Conservation (phyloP, 2,888 invertebrate genomes). For the Lycaena phlaeas region DNA sequence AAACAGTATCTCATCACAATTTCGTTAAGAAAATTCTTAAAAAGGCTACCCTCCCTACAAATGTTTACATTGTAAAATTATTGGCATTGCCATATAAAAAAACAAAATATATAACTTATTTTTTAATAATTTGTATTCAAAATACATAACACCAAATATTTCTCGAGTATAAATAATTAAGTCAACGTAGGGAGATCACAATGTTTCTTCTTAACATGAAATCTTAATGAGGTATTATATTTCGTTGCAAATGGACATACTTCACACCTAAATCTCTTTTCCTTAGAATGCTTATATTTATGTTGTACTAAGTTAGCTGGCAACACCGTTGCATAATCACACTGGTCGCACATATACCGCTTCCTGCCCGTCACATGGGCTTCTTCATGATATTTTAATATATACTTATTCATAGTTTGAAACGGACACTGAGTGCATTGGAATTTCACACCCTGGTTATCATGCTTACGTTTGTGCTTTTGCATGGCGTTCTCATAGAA, state of each 20-base stretch:
- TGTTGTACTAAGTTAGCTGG: slow-evolving; percentile 62
- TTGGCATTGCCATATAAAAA: background rate
- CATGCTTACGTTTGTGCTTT: slow-evolving; percentile 49
- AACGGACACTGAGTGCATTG: slow-evolving; percentile 56
- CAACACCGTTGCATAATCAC: slow-evolving; percentile 56
- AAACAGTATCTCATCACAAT: no score
- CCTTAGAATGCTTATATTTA: slow-evolving; percentile 58
- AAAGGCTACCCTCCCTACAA: no score
- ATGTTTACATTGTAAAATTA: no score
- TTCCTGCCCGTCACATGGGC: slow-evolving; percentile 56
- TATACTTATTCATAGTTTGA: slow-evolving; percentile 61
- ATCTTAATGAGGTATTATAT: slow-evolving; percentile 59
- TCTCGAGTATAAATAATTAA: slow-evolving; percentile 32
- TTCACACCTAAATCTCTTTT: slow-evolving; percentile 61
- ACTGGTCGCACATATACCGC: slow-evolving; percentile 49
- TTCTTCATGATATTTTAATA: slow-evolving; percentile 56
- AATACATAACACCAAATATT: slow-evolving; percentile 40
- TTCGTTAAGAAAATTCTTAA: no score
- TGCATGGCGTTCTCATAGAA: slow-evolving; percentile 54
- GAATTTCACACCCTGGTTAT: slow-evolving; percentile 46
- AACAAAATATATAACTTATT: slow-evolving; percentile 14
- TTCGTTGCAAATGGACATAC: slow-evolving; percentile 61
- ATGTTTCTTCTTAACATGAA: slow-evolving; percentile 63
- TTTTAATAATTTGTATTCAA: slow-evolving; percentile 21
- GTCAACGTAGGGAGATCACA: slow-evolving; percentile 59